These are phyloP conservation scores for Hirudo medicinalis DNA, from an alignment of 1,140 invertebrate genomes.

Conservation along the genomic window DNA sequence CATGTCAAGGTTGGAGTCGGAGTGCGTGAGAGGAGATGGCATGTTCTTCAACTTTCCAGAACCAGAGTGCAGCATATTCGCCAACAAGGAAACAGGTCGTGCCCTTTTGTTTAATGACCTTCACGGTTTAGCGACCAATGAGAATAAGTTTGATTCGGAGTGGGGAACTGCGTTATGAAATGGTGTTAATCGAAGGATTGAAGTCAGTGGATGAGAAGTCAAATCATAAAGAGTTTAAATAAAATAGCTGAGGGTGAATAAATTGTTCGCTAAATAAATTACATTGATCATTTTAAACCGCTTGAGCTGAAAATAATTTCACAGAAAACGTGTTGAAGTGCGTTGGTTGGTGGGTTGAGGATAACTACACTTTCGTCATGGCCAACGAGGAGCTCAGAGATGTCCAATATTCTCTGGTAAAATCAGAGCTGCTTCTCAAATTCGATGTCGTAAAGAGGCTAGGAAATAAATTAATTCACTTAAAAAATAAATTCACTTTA, in stretches of 20 bases:
- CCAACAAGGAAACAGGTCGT: conserved; percentile 9
- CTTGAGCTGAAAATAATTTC: neutral
- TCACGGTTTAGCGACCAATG: neutral
- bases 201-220: neutral
- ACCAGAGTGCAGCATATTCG: conserved; percentile 16
- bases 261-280: neutral
- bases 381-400: neutral
- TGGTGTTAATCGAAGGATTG: neutral
- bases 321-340: conserved; percentile 9
- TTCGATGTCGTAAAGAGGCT: no score
- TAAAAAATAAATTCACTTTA: no score
- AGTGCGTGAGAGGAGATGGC: conserved; percentile 15
- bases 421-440: neutral
- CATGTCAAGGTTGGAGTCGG: conserved; percentile 7
- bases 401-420: conserved; percentile 13
- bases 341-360: conserved; percentile 10
- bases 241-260: neutral
- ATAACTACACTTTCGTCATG: conserved; percentile 8
- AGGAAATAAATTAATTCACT: no score
- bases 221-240: neutral
- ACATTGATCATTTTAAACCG: neutral
- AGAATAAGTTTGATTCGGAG: no score
- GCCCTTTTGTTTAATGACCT: neutral
- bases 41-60: conserved; percentile 15
- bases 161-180: neutral